Evolutionary conservation across 2,113 vertebrate genomes (phyloP).

Genomic region (Acanthochromis polyacanthus): DNA sequence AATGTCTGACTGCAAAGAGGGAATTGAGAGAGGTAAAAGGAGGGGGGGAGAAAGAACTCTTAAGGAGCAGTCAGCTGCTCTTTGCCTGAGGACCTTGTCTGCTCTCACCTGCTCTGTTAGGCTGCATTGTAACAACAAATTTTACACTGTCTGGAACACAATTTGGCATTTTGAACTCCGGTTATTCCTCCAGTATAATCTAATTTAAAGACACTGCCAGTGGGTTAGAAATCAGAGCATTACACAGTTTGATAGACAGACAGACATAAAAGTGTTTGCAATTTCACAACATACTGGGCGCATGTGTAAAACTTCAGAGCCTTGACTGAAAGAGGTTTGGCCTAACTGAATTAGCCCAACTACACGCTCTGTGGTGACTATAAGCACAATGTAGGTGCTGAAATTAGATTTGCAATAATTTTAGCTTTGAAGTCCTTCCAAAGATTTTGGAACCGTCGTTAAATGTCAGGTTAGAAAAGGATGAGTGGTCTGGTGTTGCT

Average conservation of each 20-base stretch:
- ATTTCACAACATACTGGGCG: constrained; percentile 68
- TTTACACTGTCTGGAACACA: constrained; percentile 82
- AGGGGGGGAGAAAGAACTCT: constrained; percentile 24
- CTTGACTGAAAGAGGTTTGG: constrained; percentile 64
- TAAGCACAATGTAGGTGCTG: constrained; percentile 58
- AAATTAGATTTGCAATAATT: constrained; percentile 65
- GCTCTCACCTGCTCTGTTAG: constrained; percentile 80
- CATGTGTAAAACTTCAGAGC: constrained; percentile 74
- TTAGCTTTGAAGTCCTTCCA: constrained; percentile 73
- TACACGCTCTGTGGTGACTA: constrained; percentile 60
- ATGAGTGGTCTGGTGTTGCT: constrained; percentile 35
- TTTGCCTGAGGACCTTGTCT: constrained; percentile 77
- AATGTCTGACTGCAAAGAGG: constrained; percentile 49
- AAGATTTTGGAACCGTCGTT: constrained; percentile 68
- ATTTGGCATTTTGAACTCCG: constrained; percentile 79
- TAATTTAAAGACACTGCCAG: constrained; percentile 83
- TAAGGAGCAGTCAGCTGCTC: constrained; percentile 60
- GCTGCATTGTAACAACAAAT: constrained; percentile 76
- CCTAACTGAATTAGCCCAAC: constrained; percentile 73
- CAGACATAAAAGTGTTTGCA: constrained; percentile 80
- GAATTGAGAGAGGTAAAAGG: constrained; percentile 21
- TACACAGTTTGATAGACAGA: constrained; percentile 80
- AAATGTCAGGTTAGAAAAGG: constrained; percentile 57
- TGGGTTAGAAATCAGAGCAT: constrained; percentile 77
- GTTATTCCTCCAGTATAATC: constrained; percentile 79